Percentiles rank a stretch among this genome's conserved stretches.
Evolutionary conservation across 1,140 invertebrate species (phyloP).

Genomic region (Melanaphis sacchari): DNA sequence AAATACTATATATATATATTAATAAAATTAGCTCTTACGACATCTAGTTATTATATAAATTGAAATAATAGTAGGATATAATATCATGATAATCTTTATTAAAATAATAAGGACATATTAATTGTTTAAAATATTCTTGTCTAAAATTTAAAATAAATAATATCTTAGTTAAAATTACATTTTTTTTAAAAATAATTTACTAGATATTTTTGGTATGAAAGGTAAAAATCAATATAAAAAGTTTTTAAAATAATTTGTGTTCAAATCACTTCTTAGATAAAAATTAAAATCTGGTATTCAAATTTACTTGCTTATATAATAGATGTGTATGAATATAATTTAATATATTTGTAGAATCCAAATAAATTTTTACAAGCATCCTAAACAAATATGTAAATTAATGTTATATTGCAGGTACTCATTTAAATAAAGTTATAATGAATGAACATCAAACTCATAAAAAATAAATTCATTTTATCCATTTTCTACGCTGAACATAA

Average conservation of each 20-base stretch:
- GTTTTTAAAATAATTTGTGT: not conserved
- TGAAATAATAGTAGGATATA: no score
- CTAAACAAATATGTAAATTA: slow-evolving; percentile 2
- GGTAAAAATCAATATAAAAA: not conserved
- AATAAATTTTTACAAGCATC: not conserved
- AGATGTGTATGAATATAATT: not conserved
- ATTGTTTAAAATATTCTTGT: no score
- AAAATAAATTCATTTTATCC: not conserved
- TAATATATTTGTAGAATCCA: not conserved
- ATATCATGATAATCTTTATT: no score
- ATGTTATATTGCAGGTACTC: not conserved
- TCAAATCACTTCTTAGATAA: not conserved
- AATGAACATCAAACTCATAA: not conserved
- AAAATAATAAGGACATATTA: no score
- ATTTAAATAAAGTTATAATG: not conserved
- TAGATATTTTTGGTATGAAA: not conserved
- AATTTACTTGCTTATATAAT: not conserved
- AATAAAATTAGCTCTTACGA: no score
- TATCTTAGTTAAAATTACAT: not conserved
- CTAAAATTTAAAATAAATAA: no score
- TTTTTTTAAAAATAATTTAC: not conserved
- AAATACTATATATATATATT: no score
- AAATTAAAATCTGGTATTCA: not conserved
- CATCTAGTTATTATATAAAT: no score
- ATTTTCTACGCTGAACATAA: not conserved